Evolutionary conservation across 2,888 invertebrate species (phyloP).

Genomic region (Nemurella pictetii): DNA sequence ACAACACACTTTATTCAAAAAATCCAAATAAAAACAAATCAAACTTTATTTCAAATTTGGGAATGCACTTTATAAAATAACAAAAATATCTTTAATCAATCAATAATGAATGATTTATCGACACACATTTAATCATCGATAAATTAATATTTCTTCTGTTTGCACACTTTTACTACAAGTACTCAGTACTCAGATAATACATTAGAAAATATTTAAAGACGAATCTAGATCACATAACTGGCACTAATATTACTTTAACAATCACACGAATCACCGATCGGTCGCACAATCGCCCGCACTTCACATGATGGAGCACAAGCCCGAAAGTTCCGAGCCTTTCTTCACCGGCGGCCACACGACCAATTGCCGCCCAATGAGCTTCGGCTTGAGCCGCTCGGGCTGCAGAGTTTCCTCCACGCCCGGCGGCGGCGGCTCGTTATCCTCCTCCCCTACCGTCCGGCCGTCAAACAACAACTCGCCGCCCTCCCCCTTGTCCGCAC

Average conservation of each 20-base stretch:
- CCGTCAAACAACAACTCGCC: background rate
- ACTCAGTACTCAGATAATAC: background rate
- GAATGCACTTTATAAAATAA: background rate
- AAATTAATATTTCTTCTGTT: background rate
- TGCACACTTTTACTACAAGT: background rate
- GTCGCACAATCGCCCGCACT: slow-evolving; percentile 36
- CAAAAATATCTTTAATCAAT: background rate
- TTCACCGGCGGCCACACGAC: slow-evolving; percentile 71
- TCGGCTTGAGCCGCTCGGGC: slow-evolving; percentile 61
- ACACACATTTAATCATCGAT: background rate
- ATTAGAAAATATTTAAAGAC: background rate
- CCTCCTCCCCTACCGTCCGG: slow-evolving; percentile 31
- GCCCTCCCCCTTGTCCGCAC: slow-evolving; percentile 46
- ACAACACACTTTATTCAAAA: background rate
- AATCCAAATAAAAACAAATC: background rate
- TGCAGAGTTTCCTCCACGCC: slow-evolving; percentile 52
- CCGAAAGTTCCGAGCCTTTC: slow-evolving; percentile 80
- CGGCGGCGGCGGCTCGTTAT: slow-evolving; percentile 55
- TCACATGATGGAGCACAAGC: slow-evolving; percentile 85
- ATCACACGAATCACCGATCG: background rate
- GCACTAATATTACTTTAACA: slow-evolving; percentile 27
- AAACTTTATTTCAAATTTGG: background rate
- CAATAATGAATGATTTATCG: background rate
- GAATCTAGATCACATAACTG: slow-evolving; percentile 26
- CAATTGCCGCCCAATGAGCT: slow-evolving; percentile 66